These are phyloP conservation scores for Desoria tigrina DNA, from an alignment of 2,888 invertebrate species.

Conservation along the genomic window DNA sequence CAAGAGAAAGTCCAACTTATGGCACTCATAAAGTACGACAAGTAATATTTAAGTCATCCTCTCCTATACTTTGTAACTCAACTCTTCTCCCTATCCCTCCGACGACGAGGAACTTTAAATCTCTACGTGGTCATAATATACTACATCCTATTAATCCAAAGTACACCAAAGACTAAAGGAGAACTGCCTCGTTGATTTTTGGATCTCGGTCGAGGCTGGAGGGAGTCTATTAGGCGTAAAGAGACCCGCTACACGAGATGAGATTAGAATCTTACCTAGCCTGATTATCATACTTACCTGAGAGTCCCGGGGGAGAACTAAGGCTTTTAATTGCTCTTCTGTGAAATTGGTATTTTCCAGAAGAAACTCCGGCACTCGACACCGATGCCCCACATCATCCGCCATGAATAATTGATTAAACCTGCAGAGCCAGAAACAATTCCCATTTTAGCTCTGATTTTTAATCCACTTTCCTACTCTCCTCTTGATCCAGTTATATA, in stretches of 20 bases:
- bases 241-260: neutral
- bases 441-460: too few relatives aligned
- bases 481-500: too few relatives aligned
- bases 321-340: conserved; percentile 51
- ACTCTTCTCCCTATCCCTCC: neutral
- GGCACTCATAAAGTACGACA: neutral
- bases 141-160: conserved; percentile 13
- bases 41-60: conserved; percentile 12
- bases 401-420: conserved; percentile 93
- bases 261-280: neutral
- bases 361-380: conserved; percentile 47
- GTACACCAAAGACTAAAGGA: neutral
- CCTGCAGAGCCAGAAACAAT: too few relatives aligned
- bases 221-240: neutral
- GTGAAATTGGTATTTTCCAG: conserved; percentile 51
- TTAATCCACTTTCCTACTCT: too few relatives aligned
- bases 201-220: neutral
- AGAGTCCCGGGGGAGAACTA: conserved; percentile 34
- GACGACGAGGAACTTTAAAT: neutral
- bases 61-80: neutral
- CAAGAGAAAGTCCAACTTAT: conserved; percentile 1
- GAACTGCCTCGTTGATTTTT: conserved; percentile 10
- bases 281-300: conserved; percentile 20
- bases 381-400: conserved; percentile 81
- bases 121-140: conserved; percentile 14